phyloP scores from a whole-genome alignment of 2,888 invertebrate species.

The Teleogryllus oceanicus region DNA sequence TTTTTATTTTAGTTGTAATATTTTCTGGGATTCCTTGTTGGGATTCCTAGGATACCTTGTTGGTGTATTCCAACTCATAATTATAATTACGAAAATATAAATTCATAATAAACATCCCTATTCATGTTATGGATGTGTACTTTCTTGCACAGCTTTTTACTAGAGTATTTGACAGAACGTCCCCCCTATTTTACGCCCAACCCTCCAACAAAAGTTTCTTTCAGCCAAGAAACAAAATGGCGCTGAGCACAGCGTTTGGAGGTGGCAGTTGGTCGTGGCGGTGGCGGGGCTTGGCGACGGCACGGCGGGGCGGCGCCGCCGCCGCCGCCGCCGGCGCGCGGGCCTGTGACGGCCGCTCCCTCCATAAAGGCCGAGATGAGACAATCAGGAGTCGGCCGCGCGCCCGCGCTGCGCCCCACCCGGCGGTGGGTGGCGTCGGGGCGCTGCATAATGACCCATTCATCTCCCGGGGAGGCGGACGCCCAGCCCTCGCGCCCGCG shows the following conservation, averaged over 20 bases:
- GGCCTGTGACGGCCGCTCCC: not conserved
- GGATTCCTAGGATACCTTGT: too few relatives aligned
- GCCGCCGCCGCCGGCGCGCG: not conserved
- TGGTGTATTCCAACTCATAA: too few relatives aligned
- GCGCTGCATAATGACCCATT: slow-evolving; percentile 10
- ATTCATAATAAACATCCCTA: too few relatives aligned
- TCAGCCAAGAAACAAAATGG: not conserved
- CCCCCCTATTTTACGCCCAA: not conserved
- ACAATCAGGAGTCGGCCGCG: not conserved
- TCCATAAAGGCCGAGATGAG: not conserved
- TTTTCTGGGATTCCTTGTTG: too few relatives aligned
- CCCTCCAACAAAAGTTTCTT: not conserved
- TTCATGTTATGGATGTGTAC: too few relatives aligned
- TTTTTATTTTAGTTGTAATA: too few relatives aligned
- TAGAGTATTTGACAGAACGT: not conserved
- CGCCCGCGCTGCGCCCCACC: not conserved
- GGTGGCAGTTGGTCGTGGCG: not conserved
- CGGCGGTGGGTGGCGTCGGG: not conserved
- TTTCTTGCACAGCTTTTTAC: too few relatives aligned
- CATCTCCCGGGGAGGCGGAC: not conserved
- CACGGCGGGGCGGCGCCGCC: not conserved
- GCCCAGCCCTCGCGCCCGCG: not conserved
- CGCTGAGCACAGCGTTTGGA: not conserved
- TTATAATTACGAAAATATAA: too few relatives aligned
- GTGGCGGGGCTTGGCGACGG: not conserved